Evolutionary conservation across 2,888 invertebrate species (phyloP), one percentile per base, ranked within the genome.

Genomic region (Mycogona germanica): DNA sequence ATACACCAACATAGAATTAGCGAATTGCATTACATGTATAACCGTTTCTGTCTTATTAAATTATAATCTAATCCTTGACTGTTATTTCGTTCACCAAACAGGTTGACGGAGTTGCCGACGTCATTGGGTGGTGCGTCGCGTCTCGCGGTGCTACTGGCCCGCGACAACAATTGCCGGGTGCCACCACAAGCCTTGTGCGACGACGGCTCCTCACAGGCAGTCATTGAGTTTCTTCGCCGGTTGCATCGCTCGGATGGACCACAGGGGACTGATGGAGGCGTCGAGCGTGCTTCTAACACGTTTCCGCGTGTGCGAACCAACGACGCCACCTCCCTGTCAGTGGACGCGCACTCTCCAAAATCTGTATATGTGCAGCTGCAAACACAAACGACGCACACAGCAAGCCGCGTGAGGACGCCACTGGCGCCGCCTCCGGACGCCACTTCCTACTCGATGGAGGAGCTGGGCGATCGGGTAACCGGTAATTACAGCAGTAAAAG

Each of bases 281-380:
- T 67, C 56, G n/a, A n/a, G n/a, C n/a, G n/a, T n/a, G 60, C 63
- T 32, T 69, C 68, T 58, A 67, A 67, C 57, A 60, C 64, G 29
- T 70, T 70, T 58, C 65, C 65, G 12, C 60, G 70, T n/a, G 61
- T 65, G 6, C 58, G 66, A 40, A 65, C 67, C 7, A 68, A 68
- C 55, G 66, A 67, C 55, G 57, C 65, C 17, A 65, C 64, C 41
- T 65, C 63, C 5, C 62, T 66, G 3, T 65, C 64, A 14, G 62
- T 62, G n/a, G 68, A 69, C 55, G 65, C 67, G 5, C 65, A 67
- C 53, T 67, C 68, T 3, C 66, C 67, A 12, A 64, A 67, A 53
- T 65, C 61, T n/a, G 65, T 68, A 56, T 70, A 69, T 56, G 67
- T 67, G 17, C 68, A 70, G 57, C 62, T 64, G 38, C 68, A 70